These are phyloP conservation scores for Andrena flavipes DNA, from an alignment of 2,888 invertebrate species.

Conservation along the genomic window DNA sequence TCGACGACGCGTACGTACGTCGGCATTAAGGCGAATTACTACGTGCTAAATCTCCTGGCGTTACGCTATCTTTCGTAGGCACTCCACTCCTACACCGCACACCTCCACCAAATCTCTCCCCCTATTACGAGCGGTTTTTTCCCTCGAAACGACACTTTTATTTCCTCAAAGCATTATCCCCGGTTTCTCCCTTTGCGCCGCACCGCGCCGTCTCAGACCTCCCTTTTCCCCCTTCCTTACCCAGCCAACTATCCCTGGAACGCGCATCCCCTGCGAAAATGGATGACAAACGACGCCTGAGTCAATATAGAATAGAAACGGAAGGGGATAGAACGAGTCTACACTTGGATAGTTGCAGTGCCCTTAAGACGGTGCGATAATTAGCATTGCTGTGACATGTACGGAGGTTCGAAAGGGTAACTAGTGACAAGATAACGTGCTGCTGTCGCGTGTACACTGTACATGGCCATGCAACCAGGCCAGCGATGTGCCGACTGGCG, in stretches of 20 bases:
- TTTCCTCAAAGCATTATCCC: slow-evolving; percentile 64
- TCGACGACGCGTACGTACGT: slow-evolving; percentile 52
- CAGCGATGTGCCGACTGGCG: slow-evolving; percentile 64
- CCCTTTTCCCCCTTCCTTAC: slow-evolving; percentile 8
- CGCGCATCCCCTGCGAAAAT: no score
- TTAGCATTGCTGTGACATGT: not conserved
- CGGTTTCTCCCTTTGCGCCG: slow-evolving; percentile 32
- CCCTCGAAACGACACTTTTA: slow-evolving; percentile 66
- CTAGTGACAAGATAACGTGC: slow-evolving; percentile 59
- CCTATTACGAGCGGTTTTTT: slow-evolving; percentile 50
- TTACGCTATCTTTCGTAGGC: slow-evolving; percentile 63
- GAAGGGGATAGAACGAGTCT: not conserved
- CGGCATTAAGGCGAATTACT: slow-evolving; percentile 68
- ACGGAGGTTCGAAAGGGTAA: slow-evolving; percentile 33
- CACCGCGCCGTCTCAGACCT: not conserved
- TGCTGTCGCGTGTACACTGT: slow-evolving; percentile 42
- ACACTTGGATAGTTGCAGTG: not conserved
- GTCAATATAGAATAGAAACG: no score
- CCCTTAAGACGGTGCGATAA: no score
- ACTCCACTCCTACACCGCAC: slow-evolving; percentile 42
- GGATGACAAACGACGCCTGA: not conserved
- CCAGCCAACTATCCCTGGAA: not conserved
- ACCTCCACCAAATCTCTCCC: slow-evolving; percentile 42
- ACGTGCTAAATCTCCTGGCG: slow-evolving; percentile 64
- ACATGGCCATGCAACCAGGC: slow-evolving; percentile 21